Percentiles rank a stretch among this genome's conserved stretches.
Evolutionary conservation across 2,888 invertebrate genomes (phyloP).

Genomic region (Pristionchus japonicus): DNA sequence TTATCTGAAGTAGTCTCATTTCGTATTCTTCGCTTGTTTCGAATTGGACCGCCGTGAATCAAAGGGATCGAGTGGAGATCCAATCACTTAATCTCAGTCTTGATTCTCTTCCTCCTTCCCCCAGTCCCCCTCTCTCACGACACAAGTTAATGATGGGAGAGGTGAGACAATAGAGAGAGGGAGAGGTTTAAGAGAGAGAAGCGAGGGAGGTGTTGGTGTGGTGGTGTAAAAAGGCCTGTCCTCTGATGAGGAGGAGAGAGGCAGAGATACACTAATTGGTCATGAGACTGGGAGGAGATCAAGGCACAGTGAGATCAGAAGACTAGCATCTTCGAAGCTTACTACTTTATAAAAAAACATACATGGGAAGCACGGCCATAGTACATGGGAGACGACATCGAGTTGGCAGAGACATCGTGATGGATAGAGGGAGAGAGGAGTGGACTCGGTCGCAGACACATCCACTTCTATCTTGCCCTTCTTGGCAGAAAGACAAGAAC

Average conservation of each 20-base stretch:
- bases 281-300: not conserved
- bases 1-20: conserved; percentile 60
- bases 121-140: not conserved
- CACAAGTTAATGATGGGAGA: conserved; percentile 15
- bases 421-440: conserved; percentile 64
- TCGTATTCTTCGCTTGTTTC: not conserved
- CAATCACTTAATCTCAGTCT: conserved; percentile 34
- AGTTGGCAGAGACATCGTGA: conserved; percentile 71
- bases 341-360: conserved; percentile 46
- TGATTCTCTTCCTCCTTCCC: conserved; percentile 26
- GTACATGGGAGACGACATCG: conserved; percentile 67
- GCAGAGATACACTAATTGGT: conserved; percentile 20
- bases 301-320: not conserved
- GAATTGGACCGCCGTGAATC: not conserved
- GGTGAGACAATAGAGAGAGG: conserved; percentile 29
- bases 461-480: conserved; percentile 59
- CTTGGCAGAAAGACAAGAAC: conserved; percentile 26
- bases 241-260: conserved; percentile 11
- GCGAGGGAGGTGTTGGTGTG: conserved; percentile 6
- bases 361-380: conserved; percentile 75
- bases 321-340: not conserved
- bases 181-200: not conserved
- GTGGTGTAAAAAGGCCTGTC: conserved; percentile 33
- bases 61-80: not conserved
- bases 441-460: conserved; percentile 50